A percentile compares a stretch with the other conserved stretches of the same genome.
These are phyloP conservation scores for Stomorhina lunata DNA, from an alignment of 2,888 invertebrate genomes.

Conservation along the genomic window DNA sequence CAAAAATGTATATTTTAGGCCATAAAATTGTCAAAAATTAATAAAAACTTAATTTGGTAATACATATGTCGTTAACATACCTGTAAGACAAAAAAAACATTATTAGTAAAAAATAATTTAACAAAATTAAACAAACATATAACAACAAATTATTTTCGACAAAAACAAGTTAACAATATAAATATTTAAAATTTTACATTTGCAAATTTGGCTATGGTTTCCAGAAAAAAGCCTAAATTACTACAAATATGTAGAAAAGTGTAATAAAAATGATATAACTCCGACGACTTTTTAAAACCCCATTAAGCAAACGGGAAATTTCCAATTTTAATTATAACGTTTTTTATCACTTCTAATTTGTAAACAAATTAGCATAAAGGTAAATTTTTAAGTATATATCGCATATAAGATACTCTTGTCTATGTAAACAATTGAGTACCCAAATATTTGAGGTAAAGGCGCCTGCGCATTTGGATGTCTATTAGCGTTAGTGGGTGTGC, in stretches of 20 bases:
- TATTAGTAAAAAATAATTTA: constrained; percentile 19
- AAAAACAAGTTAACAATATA: background rate
- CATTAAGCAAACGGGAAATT: constrained; percentile 34
- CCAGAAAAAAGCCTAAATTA: background rate
- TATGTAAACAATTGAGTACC: background rate
- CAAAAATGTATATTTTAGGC: background rate
- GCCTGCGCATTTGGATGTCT: constrained; percentile 46
- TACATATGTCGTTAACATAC: constrained; percentile 34
- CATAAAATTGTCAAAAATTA: background rate
- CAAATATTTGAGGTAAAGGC: constrained; percentile 5
- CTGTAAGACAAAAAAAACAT: constrained; percentile 42
- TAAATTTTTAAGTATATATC: no score
- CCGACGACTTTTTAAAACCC: constrained; percentile 16
- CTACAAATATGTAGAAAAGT: background rate
- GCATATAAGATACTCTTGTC: background rate
- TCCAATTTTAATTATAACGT: constrained; percentile 47
- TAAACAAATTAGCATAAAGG: no score
- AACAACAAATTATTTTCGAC: background rate
- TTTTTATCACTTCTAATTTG: constrained; percentile 26
- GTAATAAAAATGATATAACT: background rate
- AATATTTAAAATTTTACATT: constrained; percentile 26
- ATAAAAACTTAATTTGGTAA: background rate
- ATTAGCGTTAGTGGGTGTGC: background rate
- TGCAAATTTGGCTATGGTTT: constrained; percentile 20
- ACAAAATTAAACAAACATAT: background rate